Evolutionary conservation across 92 coral and sea anemone genomes (phyloP).

Genomic region (Virgularia gustaviana): DNA sequence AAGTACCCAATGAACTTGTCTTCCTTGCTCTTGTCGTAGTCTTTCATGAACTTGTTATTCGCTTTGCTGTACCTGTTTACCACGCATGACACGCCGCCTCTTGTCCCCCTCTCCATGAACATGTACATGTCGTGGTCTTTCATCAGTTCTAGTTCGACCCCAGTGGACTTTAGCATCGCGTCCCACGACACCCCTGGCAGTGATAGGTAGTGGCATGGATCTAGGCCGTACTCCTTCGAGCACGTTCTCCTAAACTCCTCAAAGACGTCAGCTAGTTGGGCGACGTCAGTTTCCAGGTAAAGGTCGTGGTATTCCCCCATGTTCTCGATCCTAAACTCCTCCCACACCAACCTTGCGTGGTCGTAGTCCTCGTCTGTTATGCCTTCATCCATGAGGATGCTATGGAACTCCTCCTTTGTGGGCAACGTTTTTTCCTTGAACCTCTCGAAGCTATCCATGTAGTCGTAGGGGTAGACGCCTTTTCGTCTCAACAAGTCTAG

Average conservation of each 20-base stretch:
- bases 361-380: slow-evolving; percentile 6
- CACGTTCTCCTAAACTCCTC: slow-evolving; percentile 13
- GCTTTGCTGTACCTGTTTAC: slow-evolving; percentile 5
- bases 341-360: slow-evolving; percentile 12
- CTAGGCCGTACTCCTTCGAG: background rate
- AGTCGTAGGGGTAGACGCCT: slow-evolving; percentile 7
- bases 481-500: background rate
- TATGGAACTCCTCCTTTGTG: too few relatives aligned
- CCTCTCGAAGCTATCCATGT: background rate
- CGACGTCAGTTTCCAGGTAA: slow-evolving; percentile 14
- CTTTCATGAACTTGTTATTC: slow-evolving; percentile 21
- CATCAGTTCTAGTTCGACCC: background rate
- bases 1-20: slow-evolving; percentile 23
- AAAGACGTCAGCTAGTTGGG: slow-evolving; percentile 15
- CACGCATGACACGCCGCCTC: background rate
- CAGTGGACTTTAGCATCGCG: slow-evolving; percentile 9
- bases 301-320: slow-evolving; percentile 34
- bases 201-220: background rate
- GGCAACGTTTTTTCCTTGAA: background rate
- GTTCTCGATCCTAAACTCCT: background rate
- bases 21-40: background rate
- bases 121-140: slow-evolving; percentile 6
- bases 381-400: background rate
- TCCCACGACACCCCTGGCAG: slow-evolving; percentile 20
- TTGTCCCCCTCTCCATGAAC: slow-evolving; percentile 3